Conservation (phyloP, 2,797 vertebrate species). For the Oreochromis grahami region DNA sequence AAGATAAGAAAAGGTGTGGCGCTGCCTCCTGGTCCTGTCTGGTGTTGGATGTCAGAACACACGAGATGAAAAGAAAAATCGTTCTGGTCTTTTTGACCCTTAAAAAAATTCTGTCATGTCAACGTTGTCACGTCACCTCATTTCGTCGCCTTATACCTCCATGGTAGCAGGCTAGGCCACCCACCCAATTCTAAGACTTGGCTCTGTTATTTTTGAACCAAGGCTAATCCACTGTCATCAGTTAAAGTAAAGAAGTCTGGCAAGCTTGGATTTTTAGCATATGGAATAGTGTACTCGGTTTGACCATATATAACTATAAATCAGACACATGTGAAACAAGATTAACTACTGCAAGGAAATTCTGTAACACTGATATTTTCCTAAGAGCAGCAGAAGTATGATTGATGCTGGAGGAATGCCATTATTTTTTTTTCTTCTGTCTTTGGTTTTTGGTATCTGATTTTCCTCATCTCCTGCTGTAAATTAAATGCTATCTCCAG, state of each 20-base stretch:
- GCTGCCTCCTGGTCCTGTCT: slow-evolving; percentile 45
- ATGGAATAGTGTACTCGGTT: slow-evolving; percentile 10
- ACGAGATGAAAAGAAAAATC: slow-evolving; percentile 50
- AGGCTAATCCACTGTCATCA: slow-evolving; percentile 24
- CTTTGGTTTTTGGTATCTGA: not conserved
- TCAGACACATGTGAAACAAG: slow-evolving; percentile 24
- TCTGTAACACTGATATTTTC: not conserved
- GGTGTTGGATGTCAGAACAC: slow-evolving; percentile 23
- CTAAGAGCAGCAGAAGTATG: not conserved
- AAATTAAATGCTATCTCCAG: not conserved
- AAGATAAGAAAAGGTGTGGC: slow-evolving; percentile 55
- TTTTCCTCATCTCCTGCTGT: not conserved
- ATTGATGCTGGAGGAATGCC: not conserved
- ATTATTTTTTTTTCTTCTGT: not conserved
- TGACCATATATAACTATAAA: slow-evolving; percentile 20
- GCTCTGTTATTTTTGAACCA: slow-evolving; percentile 50
- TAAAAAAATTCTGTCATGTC: slow-evolving; percentile 28
- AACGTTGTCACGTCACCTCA: slow-evolving; percentile 16
- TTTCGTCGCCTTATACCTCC: slow-evolving; percentile 43
- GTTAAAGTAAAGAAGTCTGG: slow-evolving; percentile 21
- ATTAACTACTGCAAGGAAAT: not conserved
- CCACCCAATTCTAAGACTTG: slow-evolving; percentile 43
- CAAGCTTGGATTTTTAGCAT: not conserved
- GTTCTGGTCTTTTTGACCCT: not conserved
- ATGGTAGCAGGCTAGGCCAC: slow-evolving; percentile 55